Conservation (phyloP, 2,888 invertebrate genomes). For the Opisthograptis luteolata region DNA sequence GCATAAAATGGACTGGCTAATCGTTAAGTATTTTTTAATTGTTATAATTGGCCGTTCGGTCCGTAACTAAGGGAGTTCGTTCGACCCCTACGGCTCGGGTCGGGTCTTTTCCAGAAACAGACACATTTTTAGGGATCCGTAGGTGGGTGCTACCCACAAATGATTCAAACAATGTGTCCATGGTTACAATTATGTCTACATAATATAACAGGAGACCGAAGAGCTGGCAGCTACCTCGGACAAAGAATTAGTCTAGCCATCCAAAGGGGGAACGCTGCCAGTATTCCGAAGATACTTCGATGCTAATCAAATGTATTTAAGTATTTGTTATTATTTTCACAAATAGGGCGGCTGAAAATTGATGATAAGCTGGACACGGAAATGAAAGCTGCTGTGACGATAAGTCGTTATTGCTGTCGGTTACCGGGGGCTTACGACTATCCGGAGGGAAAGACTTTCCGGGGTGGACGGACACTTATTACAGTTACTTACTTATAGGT, state of each 20-base stretch:
- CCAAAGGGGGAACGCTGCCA: too few species aligned
- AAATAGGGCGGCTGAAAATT: conserved; percentile 52
- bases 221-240: too few species aligned
- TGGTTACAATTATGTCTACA: too few species aligned
- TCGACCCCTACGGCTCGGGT: conserved; percentile 44
- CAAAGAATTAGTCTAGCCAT: too few species aligned
- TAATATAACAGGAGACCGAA: too few species aligned
- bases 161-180: too few species aligned
- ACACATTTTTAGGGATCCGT: conserved; percentile 61
- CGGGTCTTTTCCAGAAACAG: conserved; percentile 60
- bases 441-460: conserved; percentile 14
- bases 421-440: conserved; percentile 36
- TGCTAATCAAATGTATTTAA: too few species aligned
- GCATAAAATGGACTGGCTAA: conserved; percentile 43
- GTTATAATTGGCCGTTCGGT: conserved; percentile 79
- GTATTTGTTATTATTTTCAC: conserved; percentile 38
- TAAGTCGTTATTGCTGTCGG: conserved; percentile 69
- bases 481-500: not conserved
- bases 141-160: too few species aligned
- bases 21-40: conserved; percentile 78
- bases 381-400: conserved; percentile 68
- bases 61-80: conserved; percentile 68
- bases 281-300: too few species aligned
- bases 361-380: conserved; percentile 63
- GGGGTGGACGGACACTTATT: not conserved